Conservation (phyloP, 2,113 vertebrate genomes). For the Choloepus hoffmanni region DNA sequence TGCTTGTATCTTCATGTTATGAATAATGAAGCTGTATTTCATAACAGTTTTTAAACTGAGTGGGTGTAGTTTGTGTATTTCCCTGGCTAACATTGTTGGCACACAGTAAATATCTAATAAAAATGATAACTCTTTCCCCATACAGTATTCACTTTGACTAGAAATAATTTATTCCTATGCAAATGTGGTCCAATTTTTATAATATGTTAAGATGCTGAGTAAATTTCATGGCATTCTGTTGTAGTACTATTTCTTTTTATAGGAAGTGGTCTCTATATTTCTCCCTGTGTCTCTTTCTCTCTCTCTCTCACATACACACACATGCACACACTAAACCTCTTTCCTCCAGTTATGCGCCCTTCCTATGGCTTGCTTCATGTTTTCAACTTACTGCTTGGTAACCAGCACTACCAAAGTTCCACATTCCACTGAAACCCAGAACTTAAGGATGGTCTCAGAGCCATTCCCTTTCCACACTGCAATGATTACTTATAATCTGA, state of each 20-base stretch:
- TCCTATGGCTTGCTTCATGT: not conserved
- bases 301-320: not conserved
- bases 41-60: not conserved
- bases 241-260: not conserved
- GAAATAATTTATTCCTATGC: slow-evolving; percentile 49
- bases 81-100: slow-evolving; percentile 33
- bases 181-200: slow-evolving; percentile 47
- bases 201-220: slow-evolving; percentile 34
- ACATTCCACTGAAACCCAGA: not conserved
- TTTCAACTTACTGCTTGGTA: not conserved
- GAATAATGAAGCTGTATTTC: slow-evolving; percentile 42
- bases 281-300: accelerated
- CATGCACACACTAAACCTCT: not conserved
- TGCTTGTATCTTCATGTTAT: not conserved
- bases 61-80: slow-evolving; percentile 13
- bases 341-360: not conserved
- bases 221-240: not conserved
- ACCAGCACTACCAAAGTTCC: not conserved
- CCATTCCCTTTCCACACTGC: not conserved
- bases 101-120: slow-evolving; percentile 50
- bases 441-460: not conserved
- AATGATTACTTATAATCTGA: not conserved
- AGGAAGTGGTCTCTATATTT: not conserved
- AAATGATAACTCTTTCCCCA: slow-evolving; percentile 20
- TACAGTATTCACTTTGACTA: slow-evolving; percentile 28